phyloP scores from a whole-genome alignment of 2,797 vertebrate species.

The Arvicola amphibius region DNA sequence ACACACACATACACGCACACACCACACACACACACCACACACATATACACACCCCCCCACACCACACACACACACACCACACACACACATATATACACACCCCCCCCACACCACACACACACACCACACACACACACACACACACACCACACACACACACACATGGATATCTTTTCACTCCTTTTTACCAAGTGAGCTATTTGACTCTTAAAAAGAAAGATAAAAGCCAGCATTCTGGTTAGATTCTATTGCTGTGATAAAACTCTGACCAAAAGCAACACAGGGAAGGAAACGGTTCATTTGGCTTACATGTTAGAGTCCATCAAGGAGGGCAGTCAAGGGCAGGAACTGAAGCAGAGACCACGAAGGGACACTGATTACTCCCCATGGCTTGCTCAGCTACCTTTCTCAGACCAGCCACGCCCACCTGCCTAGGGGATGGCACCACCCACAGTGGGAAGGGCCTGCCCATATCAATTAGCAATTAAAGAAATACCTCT shows the following conservation, averaged over 20 bases:
- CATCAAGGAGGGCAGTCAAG: background rate
- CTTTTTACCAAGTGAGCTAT: slow-evolving; percentile 74
- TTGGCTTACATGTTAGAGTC: background rate
- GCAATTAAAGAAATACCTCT: too few relatives aligned
- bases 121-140: background rate
- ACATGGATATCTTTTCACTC: slow-evolving; percentile 34
- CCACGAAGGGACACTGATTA: background rate
- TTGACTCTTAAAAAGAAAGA: slow-evolving; percentile 46
- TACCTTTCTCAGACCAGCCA: background rate
- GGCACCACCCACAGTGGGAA: background rate
- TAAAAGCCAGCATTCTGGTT: background rate
- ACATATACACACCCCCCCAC: background rate
- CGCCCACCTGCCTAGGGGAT: background rate
- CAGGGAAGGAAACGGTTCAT: background rate
- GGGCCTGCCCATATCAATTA: too few relatives aligned
- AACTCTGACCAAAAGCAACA: background rate
- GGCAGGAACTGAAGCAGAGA: too few relatives aligned
- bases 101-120: too few relatives aligned
- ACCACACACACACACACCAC: too few relatives aligned
- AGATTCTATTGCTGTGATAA: background rate
- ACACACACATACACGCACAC: background rate
- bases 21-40: too few relatives aligned
- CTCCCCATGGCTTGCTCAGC: background rate
- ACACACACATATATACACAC: background rate
- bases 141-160: too few relatives aligned